Evolutionary conservation across 2,797 vertebrate species (phyloP).

Genomic region (Nyctibius grandis): DNA sequence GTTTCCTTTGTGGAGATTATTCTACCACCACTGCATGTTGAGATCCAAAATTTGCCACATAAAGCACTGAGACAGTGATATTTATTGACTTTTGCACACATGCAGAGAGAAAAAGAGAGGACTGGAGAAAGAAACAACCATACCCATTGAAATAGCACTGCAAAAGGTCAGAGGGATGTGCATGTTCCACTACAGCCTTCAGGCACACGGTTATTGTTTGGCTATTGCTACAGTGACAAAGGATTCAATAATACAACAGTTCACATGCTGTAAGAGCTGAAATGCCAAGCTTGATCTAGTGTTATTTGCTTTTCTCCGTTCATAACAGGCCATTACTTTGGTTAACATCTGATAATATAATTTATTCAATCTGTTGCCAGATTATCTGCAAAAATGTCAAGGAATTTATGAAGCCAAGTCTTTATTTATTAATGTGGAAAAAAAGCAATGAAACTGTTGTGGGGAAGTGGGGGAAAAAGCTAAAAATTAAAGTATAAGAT

Average conservation of each 20-base stretch:
- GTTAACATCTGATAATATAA: slow-evolving; percentile 6
- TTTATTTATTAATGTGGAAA: slow-evolving; percentile 13
- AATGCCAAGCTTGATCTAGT: neutral
- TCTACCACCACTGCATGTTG: rapidly evolving
- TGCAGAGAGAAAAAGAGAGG: neutral
- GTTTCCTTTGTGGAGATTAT: neutral
- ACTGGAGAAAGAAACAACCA: neutral
- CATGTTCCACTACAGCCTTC: neutral
- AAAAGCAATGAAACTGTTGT: neutral
- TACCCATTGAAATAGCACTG: neutral
- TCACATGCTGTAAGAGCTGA: neutral
- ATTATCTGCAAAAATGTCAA: slow-evolving; percentile 18
- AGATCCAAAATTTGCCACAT: neutral
- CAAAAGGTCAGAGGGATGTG: neutral
- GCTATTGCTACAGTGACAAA: neutral
- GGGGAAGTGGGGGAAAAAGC: neutral
- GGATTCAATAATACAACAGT: neutral
- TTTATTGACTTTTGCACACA: neutral
- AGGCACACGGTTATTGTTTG: neutral
- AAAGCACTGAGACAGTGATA: neutral
- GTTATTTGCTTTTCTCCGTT: neutral
- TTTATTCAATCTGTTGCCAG: neutral
- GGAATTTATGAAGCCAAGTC: neutral
- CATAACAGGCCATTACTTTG: neutral
- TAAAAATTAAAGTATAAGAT: neutral